phyloP scores from a whole-genome alignment of 1,140 invertebrate genomes.

The Andricus grossulariae region DNA sequence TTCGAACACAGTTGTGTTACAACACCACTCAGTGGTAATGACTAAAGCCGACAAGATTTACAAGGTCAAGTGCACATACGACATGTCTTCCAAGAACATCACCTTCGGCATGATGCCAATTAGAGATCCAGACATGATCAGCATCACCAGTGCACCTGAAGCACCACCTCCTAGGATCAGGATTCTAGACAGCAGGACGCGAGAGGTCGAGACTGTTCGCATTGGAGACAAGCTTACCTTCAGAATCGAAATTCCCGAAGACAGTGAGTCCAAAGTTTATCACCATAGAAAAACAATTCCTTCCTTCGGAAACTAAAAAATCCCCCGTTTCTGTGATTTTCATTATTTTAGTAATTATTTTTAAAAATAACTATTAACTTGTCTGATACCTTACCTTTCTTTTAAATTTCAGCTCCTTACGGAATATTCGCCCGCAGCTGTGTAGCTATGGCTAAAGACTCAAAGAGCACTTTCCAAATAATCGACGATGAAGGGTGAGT shows the following conservation, averaged over 20 bases:
- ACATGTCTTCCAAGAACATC: slow-evolving; percentile 97
- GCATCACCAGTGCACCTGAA: slow-evolving; percentile 95
- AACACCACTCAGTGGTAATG: slow-evolving; percentile 97
- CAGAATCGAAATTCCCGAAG: slow-evolving; percentile 96
- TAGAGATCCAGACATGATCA: slow-evolving; percentile 95
- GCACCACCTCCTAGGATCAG: slow-evolving; percentile 95
- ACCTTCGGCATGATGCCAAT: slow-evolving; percentile 98
- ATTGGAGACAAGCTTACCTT: slow-evolving; percentile 96
- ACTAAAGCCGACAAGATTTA: slow-evolving; percentile 98
- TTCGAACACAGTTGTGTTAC: slow-evolving; percentile 95
- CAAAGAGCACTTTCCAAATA: slow-evolving; percentile 96
- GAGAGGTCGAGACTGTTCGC: slow-evolving; percentile 94
- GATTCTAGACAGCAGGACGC: slow-evolving; percentile 88
- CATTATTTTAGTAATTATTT: not conserved
- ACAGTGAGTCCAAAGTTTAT: slow-evolving; percentile 82
- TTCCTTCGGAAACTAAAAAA: too few species aligned
- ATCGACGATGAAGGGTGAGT: slow-evolving; percentile 94
- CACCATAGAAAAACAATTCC: slow-evolving; percentile 1
- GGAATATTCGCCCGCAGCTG: slow-evolving; percentile 97
- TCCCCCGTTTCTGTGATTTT: too few species aligned
- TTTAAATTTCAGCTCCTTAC: slow-evolving; percentile 87
- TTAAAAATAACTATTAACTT: not conserved
- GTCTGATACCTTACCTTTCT: not conserved
- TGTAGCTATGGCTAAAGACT: slow-evolving; percentile 97
- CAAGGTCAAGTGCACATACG: slow-evolving; percentile 97